Evolutionary conservation across 2,113 vertebrate genomes (phyloP), one percentile per base, ranked within the genome.

Genomic region (Upupa epops): DNA sequence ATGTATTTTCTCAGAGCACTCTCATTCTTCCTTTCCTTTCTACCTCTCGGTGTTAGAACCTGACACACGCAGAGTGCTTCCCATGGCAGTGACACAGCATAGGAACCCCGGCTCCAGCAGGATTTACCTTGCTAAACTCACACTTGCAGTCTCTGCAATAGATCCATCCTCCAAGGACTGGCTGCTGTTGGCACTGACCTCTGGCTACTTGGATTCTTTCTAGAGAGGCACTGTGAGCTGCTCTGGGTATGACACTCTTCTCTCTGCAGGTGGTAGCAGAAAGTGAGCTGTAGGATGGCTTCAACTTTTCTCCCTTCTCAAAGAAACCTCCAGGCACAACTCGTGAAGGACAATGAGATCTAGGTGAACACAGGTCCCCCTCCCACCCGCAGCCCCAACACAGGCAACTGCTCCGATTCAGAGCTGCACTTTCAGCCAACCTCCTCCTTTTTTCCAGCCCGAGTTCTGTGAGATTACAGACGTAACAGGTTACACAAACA

Each of bases 1-100:
- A 13, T 65, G 6, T 63, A 32, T 18, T 63, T 69, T 28, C 31
- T 45, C 26, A 42, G 13, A 40, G 8, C 3, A 49, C 32, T 54
- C 24, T 24, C 45, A 61, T 34, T 55, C 52, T 52, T 48, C 19
- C 61, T 56, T 56, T 25, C 36, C 75, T 45, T 74, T 51, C 24
- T 17, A 42, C n/a, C 42, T 25, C 34, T 17, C 0, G 0, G 18
- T 11, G 28, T 31, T 55, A 34, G 0, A 4, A 60, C 17, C 29
- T 1, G 32, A 61, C 10, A 9, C 25, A 5, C 2, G 8, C 31
- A 63, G 56, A 55, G 5, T 5, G 16, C 40, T 56, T 61, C 61
- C 75, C 36, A 32, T 5, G 40, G 79, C 34, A 37, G 28, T 8
- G 51, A 63, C 6, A 0, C 4, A 36, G 1, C 29, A 16, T 26